Evolutionary conservation across 1,140 invertebrate genomes (phyloP).

Genomic region (Hypothenemus hampei): DNA sequence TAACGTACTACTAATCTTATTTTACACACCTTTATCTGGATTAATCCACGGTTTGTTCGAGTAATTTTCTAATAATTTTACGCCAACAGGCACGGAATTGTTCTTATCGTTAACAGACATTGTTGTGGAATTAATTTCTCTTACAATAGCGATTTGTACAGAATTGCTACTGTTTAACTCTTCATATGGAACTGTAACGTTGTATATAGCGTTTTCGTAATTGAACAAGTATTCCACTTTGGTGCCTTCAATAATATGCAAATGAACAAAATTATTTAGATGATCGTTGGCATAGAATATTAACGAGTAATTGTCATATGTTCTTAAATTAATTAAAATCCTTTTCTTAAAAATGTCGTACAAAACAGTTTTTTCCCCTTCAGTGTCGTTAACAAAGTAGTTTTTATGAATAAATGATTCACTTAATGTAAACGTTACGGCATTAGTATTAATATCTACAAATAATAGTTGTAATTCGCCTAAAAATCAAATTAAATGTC

Average conservation of each 20-base stretch:
- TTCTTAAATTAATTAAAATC: slow-evolving; percentile 80
- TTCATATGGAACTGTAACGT: slow-evolving; percentile 68
- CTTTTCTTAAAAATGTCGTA: slow-evolving; percentile 71
- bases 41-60: slow-evolving; percentile 82
- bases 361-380: slow-evolving; percentile 59
- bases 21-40: slow-evolving; percentile 60
- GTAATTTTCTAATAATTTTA: slow-evolving; percentile 67
- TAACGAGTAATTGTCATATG: slow-evolving; percentile 75
- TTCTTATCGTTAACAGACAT: slow-evolving; percentile 81
- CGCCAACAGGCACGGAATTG: slow-evolving; percentile 62
- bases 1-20: background rate
- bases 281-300: slow-evolving; percentile 90
- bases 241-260: slow-evolving; percentile 74
- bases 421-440: slow-evolving; percentile 78
- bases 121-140: slow-evolving; percentile 65
- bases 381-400: slow-evolving; percentile 60
- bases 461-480: slow-evolving; percentile 29
- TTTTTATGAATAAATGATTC: slow-evolving; percentile 75
- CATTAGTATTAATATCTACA: slow-evolving; percentile 85
- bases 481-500: background rate
- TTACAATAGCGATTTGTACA: slow-evolving; percentile 77
- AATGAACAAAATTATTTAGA: slow-evolving; percentile 88
- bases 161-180: slow-evolving; percentile 74
- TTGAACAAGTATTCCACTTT: slow-evolving; percentile 79
- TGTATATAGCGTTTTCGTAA: slow-evolving; percentile 70